Percentiles rank a stretch among this genome's conserved stretches.
These are phyloP conservation scores for Spisula solida DNA, from an alignment of 2,888 invertebrate species.

Conservation along the genomic window DNA sequence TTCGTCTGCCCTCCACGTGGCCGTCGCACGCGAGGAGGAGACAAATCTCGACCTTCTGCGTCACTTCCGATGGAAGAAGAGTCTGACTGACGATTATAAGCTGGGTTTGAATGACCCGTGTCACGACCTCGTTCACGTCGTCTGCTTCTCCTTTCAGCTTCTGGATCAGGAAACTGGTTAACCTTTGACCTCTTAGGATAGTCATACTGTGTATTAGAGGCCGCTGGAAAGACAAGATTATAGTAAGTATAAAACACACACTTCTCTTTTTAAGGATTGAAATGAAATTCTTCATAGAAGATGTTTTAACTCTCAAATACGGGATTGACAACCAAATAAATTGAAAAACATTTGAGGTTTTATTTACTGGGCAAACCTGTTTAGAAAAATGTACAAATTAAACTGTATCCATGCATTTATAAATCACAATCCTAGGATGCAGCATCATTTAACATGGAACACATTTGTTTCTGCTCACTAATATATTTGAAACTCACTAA, in stretches of 20 bases:
- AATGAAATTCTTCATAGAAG: too few relatives aligned
- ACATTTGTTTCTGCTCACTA: too few relatives aligned
- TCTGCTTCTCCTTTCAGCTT: slow-evolving; percentile 41
- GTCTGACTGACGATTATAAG: slow-evolving; percentile 64
- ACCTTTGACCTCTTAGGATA: slow-evolving; percentile 63
- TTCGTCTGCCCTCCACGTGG: slow-evolving; percentile 64
- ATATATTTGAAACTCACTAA: too few relatives aligned
- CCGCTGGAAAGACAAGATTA: slow-evolving; percentile 41
- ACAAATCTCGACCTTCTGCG: slow-evolving; percentile 65
- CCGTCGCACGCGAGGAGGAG: slow-evolving; percentile 68
- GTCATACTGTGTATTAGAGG: slow-evolving; percentile 58
- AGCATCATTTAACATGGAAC: too few relatives aligned
- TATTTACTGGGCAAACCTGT: too few relatives aligned
- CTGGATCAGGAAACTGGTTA: slow-evolving; percentile 68
- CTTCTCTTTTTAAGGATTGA: too few relatives aligned
- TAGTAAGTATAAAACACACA: not conserved
- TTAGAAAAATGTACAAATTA: too few relatives aligned
- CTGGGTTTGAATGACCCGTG: slow-evolving; percentile 64
- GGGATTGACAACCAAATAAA: too few relatives aligned
- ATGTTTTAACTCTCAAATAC: too few relatives aligned
- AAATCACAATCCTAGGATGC: too few relatives aligned
- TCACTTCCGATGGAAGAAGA: slow-evolving; percentile 63
- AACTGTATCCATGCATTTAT: too few relatives aligned
- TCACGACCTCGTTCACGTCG: slow-evolving; percentile 51
- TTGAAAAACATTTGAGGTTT: too few relatives aligned